Evolutionary conservation across 2,797 vertebrate species (phyloP).

Genomic region (Chiloscyllium punctatum): DNA sequence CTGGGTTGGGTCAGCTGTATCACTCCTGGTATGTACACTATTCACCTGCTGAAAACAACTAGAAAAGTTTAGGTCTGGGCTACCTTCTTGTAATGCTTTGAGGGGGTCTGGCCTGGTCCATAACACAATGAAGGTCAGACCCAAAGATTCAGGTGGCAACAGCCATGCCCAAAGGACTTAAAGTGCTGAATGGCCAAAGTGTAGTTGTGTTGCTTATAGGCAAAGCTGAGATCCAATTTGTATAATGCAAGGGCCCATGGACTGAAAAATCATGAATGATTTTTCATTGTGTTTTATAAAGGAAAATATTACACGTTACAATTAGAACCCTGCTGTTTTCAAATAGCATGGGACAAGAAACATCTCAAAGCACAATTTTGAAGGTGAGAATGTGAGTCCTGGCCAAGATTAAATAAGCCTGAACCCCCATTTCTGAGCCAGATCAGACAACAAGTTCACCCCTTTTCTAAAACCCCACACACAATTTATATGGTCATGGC

Average conservation of each 20-base stretch:
- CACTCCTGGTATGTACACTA: too few species aligned
- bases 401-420: background rate
- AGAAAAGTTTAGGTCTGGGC: too few species aligned
- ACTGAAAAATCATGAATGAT: background rate
- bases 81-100: too few species aligned
- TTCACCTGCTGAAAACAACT: too few species aligned
- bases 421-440: too few species aligned
- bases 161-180: background rate
- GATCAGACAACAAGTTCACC: too few species aligned
- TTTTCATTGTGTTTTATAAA: background rate
- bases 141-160: background rate
- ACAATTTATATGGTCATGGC: too few species aligned
- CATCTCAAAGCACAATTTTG: background rate
- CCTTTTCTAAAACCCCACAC: too few species aligned
- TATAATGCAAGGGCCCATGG: background rate
- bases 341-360: background rate
- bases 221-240: background rate
- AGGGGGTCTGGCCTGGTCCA: background rate
- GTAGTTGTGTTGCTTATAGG: background rate
- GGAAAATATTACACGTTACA: background rate
- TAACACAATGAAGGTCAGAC: background rate
- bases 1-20: too few species aligned
- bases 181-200: background rate
- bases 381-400: background rate
- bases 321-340: background rate